phyloP scores from a whole-genome alignment of 2,797 vertebrate species.

The Astyanax mexicanus region DNA sequence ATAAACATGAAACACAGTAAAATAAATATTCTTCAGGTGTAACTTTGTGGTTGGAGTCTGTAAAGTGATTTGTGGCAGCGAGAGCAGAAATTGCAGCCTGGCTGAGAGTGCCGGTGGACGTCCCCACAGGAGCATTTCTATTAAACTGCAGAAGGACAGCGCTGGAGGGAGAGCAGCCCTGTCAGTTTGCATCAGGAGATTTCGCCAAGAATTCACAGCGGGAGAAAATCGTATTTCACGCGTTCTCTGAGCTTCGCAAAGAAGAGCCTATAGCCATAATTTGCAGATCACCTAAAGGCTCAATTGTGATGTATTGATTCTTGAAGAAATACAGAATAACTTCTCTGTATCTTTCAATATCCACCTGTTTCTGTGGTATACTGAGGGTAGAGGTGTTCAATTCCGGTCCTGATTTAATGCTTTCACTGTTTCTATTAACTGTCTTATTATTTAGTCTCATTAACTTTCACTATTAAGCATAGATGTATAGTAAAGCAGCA shows the following conservation, averaged over 20 bases:
- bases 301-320: slow-evolving; percentile 1
- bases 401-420: no score
- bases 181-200: slow-evolving; percentile 40
- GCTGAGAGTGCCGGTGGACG: slow-evolving; percentile 17
- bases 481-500: no score
- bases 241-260: slow-evolving; percentile 16
- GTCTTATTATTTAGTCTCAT: no score
- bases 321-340: slow-evolving; percentile 26
- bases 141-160: slow-evolving; percentile 37
- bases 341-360: background rate
- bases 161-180: slow-evolving; percentile 37
- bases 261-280: slow-evolving; percentile 22
- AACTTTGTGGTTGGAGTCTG: background rate
- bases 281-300: background rate
- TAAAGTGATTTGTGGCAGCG: slow-evolving; percentile 13
- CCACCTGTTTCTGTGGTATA: background rate
- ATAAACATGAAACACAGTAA: background rate
- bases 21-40: background rate
- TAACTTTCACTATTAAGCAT: no score
- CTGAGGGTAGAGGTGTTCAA: background rate
- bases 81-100: background rate
- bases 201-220: slow-evolving; percentile 32
- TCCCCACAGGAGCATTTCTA: slow-evolving; percentile 36
- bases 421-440: no score
- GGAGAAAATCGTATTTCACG: slow-evolving; percentile 36